These are phyloP conservation scores for Aphodius sticticus DNA, from an alignment of 2,888 invertebrate species.

Conservation along the genomic window DNA sequence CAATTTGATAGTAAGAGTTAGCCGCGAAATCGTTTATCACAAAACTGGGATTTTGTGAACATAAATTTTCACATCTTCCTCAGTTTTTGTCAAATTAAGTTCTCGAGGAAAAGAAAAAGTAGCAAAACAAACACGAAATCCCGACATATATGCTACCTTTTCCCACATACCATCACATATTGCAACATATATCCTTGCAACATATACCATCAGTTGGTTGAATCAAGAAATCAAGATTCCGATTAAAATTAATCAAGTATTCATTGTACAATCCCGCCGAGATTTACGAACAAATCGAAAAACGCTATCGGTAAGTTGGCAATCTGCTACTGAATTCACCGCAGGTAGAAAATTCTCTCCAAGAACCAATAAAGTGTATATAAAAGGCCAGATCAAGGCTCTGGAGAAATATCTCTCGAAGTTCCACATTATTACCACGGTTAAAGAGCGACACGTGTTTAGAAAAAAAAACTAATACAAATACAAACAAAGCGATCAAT, in stretches of 20 bases:
- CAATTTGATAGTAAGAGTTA: too few relatives aligned
- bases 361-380: neutral
- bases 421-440: neutral
- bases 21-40: too few relatives aligned
- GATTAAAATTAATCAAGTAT: neutral
- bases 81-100: too few relatives aligned
- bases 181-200: too few relatives aligned
- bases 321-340: neutral
- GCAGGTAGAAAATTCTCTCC: neutral
- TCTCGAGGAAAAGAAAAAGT: too few relatives aligned
- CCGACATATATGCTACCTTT: too few relatives aligned
- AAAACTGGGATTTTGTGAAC: too few relatives aligned
- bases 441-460: neutral
- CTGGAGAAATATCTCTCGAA: neutral
- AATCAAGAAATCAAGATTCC: too few relatives aligned
- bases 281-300: neutral
- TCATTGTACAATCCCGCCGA: neutral
- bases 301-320: neutral
- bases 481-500: conserved; percentile 4
- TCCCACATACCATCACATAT: too few relatives aligned
- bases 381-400: conserved; percentile 4
- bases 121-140: too few relatives aligned
- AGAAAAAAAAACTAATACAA: neutral
- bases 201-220: too few relatives aligned
- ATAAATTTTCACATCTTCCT: too few relatives aligned